phyloP scores from a whole-genome alignment of 2,113 vertebrate species.

The Enhydra lutris region DNA sequence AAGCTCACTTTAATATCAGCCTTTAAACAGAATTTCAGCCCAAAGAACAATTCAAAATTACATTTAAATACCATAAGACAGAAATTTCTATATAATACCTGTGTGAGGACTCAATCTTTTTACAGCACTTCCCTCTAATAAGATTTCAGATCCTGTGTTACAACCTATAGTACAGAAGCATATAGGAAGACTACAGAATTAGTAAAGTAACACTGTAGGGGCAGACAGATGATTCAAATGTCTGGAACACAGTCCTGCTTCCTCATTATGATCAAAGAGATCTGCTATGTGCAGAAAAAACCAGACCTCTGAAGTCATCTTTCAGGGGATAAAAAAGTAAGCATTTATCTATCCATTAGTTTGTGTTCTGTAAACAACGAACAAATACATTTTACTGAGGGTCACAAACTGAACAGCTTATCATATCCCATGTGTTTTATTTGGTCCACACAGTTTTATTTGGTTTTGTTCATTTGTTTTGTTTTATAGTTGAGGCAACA shows the following conservation, averaged over 20 bases:
- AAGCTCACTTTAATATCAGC: background rate
- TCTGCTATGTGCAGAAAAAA: background rate
- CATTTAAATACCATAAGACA: background rate
- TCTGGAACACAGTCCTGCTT: background rate
- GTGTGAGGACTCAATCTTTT: background rate
- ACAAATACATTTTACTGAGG: background rate
- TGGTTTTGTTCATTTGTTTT: background rate
- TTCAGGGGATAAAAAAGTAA: background rate
- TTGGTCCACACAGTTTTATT: background rate
- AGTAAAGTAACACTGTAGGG: background rate
- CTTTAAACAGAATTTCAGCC: background rate
- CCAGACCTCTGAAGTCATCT: background rate
- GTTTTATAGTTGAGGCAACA: background rate
- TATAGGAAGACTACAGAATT: background rate
- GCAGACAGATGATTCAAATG: background rate
- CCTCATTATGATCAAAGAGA: background rate
- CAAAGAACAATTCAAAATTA: background rate
- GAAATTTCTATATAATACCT: background rate
- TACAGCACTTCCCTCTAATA: background rate
- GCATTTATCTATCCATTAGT: background rate
- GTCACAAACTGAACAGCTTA: background rate
- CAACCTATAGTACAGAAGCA: background rate
- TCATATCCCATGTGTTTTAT: background rate
- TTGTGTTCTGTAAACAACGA: background rate
- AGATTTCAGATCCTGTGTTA: background rate